Conservation (phyloP, 2,888 invertebrate species). For the Acanthococcus lagerstroemiae region DNA sequence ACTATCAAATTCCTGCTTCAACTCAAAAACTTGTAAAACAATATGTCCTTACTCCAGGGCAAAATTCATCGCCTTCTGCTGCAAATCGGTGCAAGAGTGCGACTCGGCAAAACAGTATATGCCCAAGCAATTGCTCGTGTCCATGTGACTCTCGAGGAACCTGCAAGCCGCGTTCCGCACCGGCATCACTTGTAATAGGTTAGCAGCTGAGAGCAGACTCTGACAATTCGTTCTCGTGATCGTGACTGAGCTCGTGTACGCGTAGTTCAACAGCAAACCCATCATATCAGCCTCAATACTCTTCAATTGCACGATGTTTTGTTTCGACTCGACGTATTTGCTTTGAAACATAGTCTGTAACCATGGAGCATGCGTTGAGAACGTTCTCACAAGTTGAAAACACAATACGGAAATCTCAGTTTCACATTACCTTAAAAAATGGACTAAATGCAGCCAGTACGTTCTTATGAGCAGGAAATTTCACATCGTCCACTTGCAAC, state of each 20-base stretch:
- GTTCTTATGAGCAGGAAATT: conserved; percentile 43
- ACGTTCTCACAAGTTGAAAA: background rate
- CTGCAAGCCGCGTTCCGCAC: conserved; percentile 43
- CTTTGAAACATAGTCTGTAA: conserved; percentile 43
- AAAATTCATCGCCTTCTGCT: conserved; percentile 42
- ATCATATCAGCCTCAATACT: conserved; percentile 43
- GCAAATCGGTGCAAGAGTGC: conserved; percentile 44
- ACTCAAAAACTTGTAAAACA: no score
- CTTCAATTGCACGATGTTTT: conserved; percentile 42
- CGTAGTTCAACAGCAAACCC: conserved; percentile 42
- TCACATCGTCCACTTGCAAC: conserved; percentile 41
- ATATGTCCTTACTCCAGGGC: conserved; percentile 42
- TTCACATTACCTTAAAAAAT: conserved; percentile 41
- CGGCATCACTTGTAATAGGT: conserved; percentile 42
- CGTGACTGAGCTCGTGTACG: conserved; percentile 42
- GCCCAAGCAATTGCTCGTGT: conserved; percentile 45
- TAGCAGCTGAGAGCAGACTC: conserved; percentile 43
- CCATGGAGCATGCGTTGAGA: background rate
- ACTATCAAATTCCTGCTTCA: background rate
- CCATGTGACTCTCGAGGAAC: conserved; percentile 44
- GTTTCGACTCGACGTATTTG: conserved; percentile 43
- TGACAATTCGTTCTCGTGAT: conserved; percentile 44
- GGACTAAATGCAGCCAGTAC: conserved; percentile 44
- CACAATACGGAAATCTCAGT: background rate
- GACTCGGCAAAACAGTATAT: conserved; percentile 47